Conservation (phyloP, 2,888 invertebrate genomes). For the Eristalinus aeneus region DNA sequence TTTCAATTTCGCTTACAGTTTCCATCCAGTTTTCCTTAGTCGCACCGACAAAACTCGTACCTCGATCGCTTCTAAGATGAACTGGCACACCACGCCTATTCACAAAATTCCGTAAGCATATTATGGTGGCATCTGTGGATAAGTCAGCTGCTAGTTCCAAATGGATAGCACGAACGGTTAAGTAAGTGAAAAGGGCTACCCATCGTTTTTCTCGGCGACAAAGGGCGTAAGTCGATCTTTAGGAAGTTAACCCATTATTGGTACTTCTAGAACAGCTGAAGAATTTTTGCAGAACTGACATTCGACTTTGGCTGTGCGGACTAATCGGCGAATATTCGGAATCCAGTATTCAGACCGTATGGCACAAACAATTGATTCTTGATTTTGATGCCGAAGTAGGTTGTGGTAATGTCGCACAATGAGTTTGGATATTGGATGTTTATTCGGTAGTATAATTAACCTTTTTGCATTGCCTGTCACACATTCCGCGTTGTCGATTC, state of each 20-base stretch:
- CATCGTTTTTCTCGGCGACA: conserved; percentile 54
- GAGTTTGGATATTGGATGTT: conserved; percentile 28
- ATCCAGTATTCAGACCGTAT: conserved; percentile 44
- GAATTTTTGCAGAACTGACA: conserved; percentile 32
- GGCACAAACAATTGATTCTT: conserved; percentile 40
- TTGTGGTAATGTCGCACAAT: conserved; percentile 57
- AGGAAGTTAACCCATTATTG: conserved; percentile 71
- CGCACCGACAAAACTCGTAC: conserved; percentile 40
- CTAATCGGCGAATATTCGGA: conserved; percentile 20
- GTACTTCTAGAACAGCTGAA: conserved; percentile 38
- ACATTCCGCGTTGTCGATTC: neutral
- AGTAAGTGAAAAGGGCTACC: conserved; percentile 62
- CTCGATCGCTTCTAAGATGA: conserved; percentile 47
- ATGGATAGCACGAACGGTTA: conserved; percentile 57
- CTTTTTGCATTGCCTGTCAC: neutral
- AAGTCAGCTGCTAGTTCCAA: conserved; percentile 45
- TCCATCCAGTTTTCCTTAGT: neutral
- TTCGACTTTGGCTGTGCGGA: conserved; percentile 10
- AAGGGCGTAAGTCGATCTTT: conserved; percentile 58
- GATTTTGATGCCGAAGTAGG: conserved; percentile 55
- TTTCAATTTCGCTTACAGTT: conserved; percentile 10
- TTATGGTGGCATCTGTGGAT: conserved; percentile 22
- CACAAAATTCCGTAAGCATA: conserved; percentile 41
- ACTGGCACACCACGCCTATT: conserved; percentile 36
- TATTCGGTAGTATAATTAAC: neutral